Conservation (phyloP, 2,113 vertebrate species). For the Labeo catla region DNA sequence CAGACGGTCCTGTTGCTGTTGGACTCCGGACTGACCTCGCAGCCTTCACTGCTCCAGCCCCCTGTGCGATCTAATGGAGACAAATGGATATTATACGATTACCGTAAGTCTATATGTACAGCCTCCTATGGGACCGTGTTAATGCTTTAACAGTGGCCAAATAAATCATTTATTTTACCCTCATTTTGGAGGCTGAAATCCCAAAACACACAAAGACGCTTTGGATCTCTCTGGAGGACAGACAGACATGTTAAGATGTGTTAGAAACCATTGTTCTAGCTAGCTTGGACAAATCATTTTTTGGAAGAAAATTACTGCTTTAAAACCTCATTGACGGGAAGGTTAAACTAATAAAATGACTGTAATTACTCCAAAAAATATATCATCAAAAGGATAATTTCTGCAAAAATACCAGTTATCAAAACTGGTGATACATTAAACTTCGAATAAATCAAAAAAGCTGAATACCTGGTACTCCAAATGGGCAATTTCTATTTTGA, state of each 20-base stretch:
- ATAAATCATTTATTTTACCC: constrained; percentile 57
- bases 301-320: not conserved
- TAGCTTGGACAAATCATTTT: not conserved
- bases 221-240: constrained; percentile 71
- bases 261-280: constrained; percentile 15
- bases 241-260: constrained; percentile 36
- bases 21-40: constrained; percentile 71
- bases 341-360: not conserved
- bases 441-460: not conserved
- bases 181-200: constrained; percentile 88
- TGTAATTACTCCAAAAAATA: not conserved
- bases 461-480: constrained; percentile 77
- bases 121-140: not conserved
- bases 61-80: constrained; percentile 80
- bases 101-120: constrained; percentile 5
- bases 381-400: not conserved
- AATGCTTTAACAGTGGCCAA: not conserved
- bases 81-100: constrained; percentile 10
- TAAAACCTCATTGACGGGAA: not conserved
- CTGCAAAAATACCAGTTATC: not conserved
- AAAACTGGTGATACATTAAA: not conserved
- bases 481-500: constrained; percentile 86
- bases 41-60: constrained; percentile 87
- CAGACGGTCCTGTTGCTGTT: constrained; percentile 82
- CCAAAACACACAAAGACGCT: constrained; percentile 90